Evolutionary conservation across 2,888 invertebrate genomes (phyloP).

Genomic region (Lutraria lutraria): DNA sequence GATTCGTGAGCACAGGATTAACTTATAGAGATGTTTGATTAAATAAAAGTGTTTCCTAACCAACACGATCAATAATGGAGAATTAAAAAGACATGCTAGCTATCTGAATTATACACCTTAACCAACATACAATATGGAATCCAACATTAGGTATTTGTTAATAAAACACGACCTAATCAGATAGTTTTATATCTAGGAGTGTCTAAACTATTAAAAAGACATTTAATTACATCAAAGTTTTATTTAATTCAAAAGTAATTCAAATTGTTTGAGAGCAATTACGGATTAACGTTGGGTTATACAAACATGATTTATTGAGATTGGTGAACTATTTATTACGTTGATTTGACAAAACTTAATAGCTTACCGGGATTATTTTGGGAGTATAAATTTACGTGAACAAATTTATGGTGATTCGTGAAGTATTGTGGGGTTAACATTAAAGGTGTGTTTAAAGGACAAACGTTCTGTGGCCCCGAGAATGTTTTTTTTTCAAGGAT

Average conservation of each 20-base stretch:
- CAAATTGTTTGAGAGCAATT: neutral
- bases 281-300: neutral
- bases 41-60: too few species aligned
- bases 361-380: neutral
- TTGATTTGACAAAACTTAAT: neutral
- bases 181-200: neutral
- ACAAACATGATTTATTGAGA: neutral
- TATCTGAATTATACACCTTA: too few species aligned
- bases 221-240: neutral
- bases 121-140: too few species aligned
- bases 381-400: neutral
- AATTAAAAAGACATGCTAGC: too few species aligned
- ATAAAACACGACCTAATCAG: too few species aligned
- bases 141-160: too few species aligned
- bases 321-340: neutral
- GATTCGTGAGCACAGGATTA: too few species aligned
- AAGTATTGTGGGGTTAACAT: neutral
- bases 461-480: too few species aligned
- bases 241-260: neutral
- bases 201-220: neutral
- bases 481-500: too few species aligned
- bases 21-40: too few species aligned
- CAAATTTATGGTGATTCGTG: neutral
- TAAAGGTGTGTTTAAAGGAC: too few species aligned
- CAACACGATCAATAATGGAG: too few species aligned